Evolutionary conservation across 2,888 invertebrate species (phyloP), one percentile per base, ranked within the genome.

Genomic region (Trachelus stipa): DNA sequence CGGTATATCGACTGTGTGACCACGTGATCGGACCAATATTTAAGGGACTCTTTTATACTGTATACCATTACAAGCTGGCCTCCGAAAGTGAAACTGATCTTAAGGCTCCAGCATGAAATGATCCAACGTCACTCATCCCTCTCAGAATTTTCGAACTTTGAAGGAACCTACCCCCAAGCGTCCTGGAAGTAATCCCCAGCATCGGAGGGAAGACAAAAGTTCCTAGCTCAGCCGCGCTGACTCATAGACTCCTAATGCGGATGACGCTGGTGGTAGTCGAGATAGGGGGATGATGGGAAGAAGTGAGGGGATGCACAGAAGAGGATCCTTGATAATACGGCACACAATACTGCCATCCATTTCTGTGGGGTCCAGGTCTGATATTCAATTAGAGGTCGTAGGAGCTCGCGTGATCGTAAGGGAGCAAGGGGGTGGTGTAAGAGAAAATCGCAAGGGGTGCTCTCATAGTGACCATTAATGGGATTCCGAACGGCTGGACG

Each of bases 371-470:
- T 56, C 56, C 56, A 56, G 56, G 23, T 56, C 71, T 71, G 12
- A 34, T 71, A 71, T 71, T 71, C 71, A 71, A 71, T 71, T 71
- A 71, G 71, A 34, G 33, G 33, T 56, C 56, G 56, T 23, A 56
- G 23, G 1, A 23, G 71, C 23, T 71, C 71, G 71, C 31, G 71
- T 56, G 33, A 71, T 34, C 71, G 71, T 71, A 9, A 12, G 35
- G 35, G 35, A 12, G 35, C 35, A 15, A 15, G 15, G 71, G 71
- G 31, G 9, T 35, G 35, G 35, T 35, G 2, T 23, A 9, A 56
- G 56, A 31, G 71, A 71, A 71, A 71, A 71, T 71, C 71, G 33
- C 71, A 34, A 31, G 71, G 33, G 71, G 12, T 33, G 71, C 31
- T 31, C 71, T 9, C 1, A 71, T 6, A 71, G 71, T 71, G 71